Conservation (phyloP, 92 coral and sea anemone genomes). For the Phenganax subtilis region DNA sequence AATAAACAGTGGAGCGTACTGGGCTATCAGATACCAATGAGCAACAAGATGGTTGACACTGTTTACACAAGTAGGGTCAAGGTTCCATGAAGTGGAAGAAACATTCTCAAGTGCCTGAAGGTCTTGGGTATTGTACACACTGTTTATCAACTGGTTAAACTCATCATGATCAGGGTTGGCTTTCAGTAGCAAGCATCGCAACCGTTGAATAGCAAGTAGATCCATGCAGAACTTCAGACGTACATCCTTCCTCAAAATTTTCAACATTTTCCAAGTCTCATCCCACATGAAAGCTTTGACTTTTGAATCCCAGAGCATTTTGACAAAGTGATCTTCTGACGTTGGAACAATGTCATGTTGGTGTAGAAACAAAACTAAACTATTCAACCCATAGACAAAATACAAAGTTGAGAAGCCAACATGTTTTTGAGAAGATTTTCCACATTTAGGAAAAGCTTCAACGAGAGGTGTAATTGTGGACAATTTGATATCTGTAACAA, state of each 20-base stretch:
- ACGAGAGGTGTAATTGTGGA: slow-evolving; percentile 8
- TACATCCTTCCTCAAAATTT: neutral
- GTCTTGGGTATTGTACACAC: neutral
- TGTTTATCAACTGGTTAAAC: neutral
- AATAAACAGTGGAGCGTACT: slow-evolving; percentile 20
- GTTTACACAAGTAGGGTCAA: slow-evolving; percentile 4
- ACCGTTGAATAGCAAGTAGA: slow-evolving; percentile 18
- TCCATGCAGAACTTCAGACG: slow-evolving; percentile 25
- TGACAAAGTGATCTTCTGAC: neutral
- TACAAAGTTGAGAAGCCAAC: slow-evolving; percentile 24
- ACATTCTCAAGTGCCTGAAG: neutral
- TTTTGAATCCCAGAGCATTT: slow-evolving; percentile 20
- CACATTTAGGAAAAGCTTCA: slow-evolving; percentile 7
- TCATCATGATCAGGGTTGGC: slow-evolving; percentile 15
- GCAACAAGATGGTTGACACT: slow-evolving; percentile 26
- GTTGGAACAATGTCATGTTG: slow-evolving; percentile 6
- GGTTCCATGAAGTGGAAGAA: slow-evolving; percentile 12
- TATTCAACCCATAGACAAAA: slow-evolving; percentile 21
- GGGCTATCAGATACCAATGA: slow-evolving; percentile 24
- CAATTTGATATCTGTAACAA: slow-evolving; percentile 1
- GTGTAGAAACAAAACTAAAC: neutral
- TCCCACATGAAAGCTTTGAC: neutral
- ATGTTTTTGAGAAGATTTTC: slow-evolving; percentile 14
- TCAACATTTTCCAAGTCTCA: neutral
- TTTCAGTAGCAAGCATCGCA: slow-evolving; percentile 12